Evolutionary conservation across 2,113 vertebrate genomes (phyloP).

Genomic region (Seriola quinqueradiata): DNA sequence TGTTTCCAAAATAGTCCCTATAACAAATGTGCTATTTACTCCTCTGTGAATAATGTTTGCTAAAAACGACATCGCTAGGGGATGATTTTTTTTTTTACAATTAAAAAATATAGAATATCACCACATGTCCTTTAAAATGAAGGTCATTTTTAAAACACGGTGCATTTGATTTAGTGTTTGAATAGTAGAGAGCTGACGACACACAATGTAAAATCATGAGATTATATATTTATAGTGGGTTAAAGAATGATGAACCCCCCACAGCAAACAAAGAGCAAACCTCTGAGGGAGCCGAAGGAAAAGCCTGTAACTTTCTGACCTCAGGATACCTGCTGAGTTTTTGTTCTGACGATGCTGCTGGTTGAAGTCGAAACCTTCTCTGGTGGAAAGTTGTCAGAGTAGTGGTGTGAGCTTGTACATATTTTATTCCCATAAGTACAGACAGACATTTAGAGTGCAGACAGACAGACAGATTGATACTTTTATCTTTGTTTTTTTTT

Average conservation of each 20-base stretch:
- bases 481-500: neutral
- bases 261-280: conserved; percentile 25
- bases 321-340: conserved; percentile 18
- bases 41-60: no score
- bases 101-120: neutral
- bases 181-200: neutral
- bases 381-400: conserved; percentile 1
- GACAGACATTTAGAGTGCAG: neutral
- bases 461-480: neutral
- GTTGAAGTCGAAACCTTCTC: neutral
- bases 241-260: conserved; percentile 39
- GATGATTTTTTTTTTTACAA: neutral
- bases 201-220: conserved; percentile 15
- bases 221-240: conserved; percentile 50
- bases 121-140: neutral
- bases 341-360: neutral
- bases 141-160: neutral
- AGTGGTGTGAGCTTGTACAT: neutral
- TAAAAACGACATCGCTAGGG: no score
- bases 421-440: conserved; percentile 6
- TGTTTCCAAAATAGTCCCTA: no score
- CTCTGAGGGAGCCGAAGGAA: conserved; percentile 13
- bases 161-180: conserved; percentile 12
- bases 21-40: no score
- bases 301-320: conserved; percentile 19